phyloP scores from a whole-genome alignment of 2,797 vertebrate species.

The Scarus forsteni region DNA sequence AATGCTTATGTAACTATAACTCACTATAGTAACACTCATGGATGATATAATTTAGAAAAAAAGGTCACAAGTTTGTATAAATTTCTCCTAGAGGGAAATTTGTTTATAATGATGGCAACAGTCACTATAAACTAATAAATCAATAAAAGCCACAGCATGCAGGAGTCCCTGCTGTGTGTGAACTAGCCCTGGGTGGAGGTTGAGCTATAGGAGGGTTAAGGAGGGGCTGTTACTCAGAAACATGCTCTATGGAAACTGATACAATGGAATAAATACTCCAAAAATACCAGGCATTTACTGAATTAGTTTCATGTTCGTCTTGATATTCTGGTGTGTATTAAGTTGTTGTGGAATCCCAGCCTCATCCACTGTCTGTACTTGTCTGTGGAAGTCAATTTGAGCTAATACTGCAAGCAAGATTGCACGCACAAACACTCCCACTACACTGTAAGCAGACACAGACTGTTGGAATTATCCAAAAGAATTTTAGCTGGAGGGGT shows the following conservation, averaged over 20 bases:
- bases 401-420: constrained; percentile 48
- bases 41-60: background rate
- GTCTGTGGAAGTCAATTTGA: constrained; percentile 63
- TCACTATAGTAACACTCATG: background rate
- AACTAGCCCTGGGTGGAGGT: constrained; percentile 53
- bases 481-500: constrained; percentile 80
- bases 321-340: constrained; percentile 24
- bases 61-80: background rate
- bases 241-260: background rate
- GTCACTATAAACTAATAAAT: constrained; percentile 58
- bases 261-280: constrained; percentile 14
- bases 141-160: constrained; percentile 26
- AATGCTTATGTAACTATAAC: no score
- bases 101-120: constrained; percentile 24
- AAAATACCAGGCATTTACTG: constrained; percentile 13
- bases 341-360: constrained; percentile 47
- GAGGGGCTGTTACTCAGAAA: constrained; percentile 33
- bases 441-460: constrained; percentile 54
- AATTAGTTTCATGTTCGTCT: constrained; percentile 18
- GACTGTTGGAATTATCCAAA: constrained; percentile 75
- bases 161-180: constrained; percentile 38
- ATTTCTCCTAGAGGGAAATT: constrained; percentile 12
- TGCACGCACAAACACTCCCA: constrained; percentile 48
- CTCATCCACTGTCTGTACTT: constrained; percentile 65
- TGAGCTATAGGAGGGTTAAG: constrained; percentile 25